Evolutionary conservation across 2,888 invertebrate genomes (phyloP), one percentile per base, ranked within the genome.

Genomic region (Pediacus dermestoides): DNA sequence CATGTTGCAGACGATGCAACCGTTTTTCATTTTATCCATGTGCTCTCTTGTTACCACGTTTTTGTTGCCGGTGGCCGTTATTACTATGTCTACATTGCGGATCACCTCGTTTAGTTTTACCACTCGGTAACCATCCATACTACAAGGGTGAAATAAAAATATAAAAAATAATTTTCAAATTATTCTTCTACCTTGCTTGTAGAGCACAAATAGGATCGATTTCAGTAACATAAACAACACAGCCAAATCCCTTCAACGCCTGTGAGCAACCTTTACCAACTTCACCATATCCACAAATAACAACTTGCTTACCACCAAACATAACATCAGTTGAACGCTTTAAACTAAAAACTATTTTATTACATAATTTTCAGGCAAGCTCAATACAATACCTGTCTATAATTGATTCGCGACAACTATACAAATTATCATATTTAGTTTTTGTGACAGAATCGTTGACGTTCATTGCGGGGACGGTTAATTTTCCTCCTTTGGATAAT

Each of bases 371-470:
- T 18, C 6, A 18, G 21, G n/a, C n/a, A 18, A n/a, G n/a, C n/a
- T n/a, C n/a, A n/a, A n/a, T n/a, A 18, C 10, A 10, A 4, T 64
- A 81, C 84, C 85, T 85, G 68, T 91, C 90, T 60, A 91, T 78
- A 57, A 91, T 88, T 37, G 88, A 88, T 71, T 91, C 91, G 66
- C 94, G 83, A 71, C 95, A 96, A 53, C 93, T 92, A 67, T 96
- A 96, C 16, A 95, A 75, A 70, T 95, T 96, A 70, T 96, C 96
- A 64, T 95, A 96, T 73, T 95, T 96, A 27, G 94, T 95, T 77
- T 96, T 96, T 2, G 94, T 96, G 25, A 96, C 95, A 2, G 94
- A 94, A 68, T 96, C 96, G 67, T 96, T 96, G 18, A 96, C 95
- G 69, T 96, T 96, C 93, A 96, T 96, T 1, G 96, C 96, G 2